Conservation (phyloP, 2,113 vertebrate species). For the Dipodomys merriami region DNA sequence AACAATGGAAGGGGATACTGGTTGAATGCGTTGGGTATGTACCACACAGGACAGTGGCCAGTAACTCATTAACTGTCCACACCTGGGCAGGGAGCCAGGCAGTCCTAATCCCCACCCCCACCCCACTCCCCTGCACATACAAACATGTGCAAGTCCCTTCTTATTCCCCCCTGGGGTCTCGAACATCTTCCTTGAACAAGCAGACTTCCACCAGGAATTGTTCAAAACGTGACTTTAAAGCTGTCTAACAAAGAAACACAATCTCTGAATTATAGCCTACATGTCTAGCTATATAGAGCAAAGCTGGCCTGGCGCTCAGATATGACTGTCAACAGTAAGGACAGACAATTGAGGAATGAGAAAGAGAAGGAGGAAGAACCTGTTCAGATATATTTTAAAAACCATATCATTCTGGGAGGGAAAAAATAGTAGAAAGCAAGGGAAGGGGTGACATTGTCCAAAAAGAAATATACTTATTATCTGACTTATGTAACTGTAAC, state of each 20-base stretch:
- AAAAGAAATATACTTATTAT: too few species aligned
- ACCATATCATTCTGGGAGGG: too few species aligned
- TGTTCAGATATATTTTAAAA: neutral
- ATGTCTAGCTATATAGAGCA: neutral
- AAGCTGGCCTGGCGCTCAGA: neutral
- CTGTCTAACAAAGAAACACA: conserved; percentile 16
- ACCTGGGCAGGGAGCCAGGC: neutral
- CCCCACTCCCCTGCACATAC: fast-evolving
- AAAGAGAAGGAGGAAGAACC: too few species aligned
- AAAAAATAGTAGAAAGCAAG: too few species aligned
- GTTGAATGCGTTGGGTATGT: neutral
- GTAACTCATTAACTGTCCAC: neutral
- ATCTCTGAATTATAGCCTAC: neutral
- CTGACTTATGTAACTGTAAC: too few species aligned
- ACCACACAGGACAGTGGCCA: neutral
- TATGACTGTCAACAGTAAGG: conserved; percentile 20
- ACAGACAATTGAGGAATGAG: neutral
- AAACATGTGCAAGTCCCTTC: neutral
- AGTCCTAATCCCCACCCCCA: fast-evolving
- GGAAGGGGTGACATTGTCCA: too few species aligned
- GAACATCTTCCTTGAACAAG: neutral
- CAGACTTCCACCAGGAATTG: neutral
- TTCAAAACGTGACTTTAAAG: conserved; percentile 18
- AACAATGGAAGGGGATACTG: neutral
- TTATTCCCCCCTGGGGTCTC: neutral